These are phyloP conservation scores for Microplitis manilae DNA, from an alignment of 2,888 invertebrate genomes.

Conservation along the genomic window DNA sequence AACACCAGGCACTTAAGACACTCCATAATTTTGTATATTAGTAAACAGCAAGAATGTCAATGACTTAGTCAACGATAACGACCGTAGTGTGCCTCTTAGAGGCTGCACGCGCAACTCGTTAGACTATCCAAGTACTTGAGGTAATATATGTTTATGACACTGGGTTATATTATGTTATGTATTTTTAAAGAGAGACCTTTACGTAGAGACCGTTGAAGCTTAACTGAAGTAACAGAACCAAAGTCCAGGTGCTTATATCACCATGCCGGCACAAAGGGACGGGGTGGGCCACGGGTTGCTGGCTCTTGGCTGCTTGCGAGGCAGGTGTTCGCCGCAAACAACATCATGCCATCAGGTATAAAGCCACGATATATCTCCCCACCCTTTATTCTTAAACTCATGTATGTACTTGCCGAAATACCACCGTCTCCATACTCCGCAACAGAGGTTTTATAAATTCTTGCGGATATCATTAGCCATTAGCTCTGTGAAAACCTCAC, in stretches of 20 bases:
- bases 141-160: constrained; percentile 14
- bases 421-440: background rate
- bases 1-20: constrained; percentile 40
- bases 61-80: background rate
- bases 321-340: constrained; percentile 67
- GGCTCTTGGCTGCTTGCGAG: constrained; percentile 25
- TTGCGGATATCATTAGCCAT: background rate
- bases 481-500: background rate
- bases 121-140: constrained; percentile 19
- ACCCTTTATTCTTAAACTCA: constrained; percentile 7
- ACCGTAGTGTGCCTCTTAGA: constrained; percentile 8
- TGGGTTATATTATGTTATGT: constrained; percentile 6
- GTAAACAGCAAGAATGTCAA: background rate
- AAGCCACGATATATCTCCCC: constrained; percentile 36
- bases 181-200: constrained; percentile 23
- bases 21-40: constrained; percentile 33
- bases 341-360: constrained; percentile 60
- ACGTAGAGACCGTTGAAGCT: constrained; percentile 44
- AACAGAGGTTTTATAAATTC: constrained; percentile 3
- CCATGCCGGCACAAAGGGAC: constrained; percentile 56
- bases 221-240: constrained; percentile 56
- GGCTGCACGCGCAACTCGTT: constrained; percentile 27
- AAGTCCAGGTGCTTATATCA: constrained; percentile 64
- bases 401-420: constrained; percentile 13
- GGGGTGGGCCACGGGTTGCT: constrained; percentile 32